These are phyloP conservation scores for Toxotes chatareus DNA, from an alignment of 2,113 vertebrate species.

Conservation along the genomic window DNA sequence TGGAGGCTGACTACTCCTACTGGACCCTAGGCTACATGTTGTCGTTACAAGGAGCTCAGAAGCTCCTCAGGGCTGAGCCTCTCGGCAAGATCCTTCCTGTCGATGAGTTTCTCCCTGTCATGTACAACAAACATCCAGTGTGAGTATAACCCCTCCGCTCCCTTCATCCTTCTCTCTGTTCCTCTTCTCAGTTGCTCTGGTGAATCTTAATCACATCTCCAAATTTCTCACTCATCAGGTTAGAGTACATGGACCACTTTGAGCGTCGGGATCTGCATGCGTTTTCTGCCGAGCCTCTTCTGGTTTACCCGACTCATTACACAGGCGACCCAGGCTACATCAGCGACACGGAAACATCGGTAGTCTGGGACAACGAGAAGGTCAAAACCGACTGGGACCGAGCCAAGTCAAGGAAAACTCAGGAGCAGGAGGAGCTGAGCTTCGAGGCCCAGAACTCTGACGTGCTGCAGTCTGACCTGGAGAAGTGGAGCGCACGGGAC, in stretches of 20 bases:
- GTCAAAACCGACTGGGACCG: conserved; percentile 91
- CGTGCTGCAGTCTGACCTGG: conserved; percentile 88
- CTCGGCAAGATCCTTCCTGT: conserved; percentile 91
- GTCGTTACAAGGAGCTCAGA: conserved; percentile 89
- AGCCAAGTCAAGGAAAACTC: conserved; percentile 88
- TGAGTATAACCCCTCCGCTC: conserved; percentile 44
- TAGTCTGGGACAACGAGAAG: conserved; percentile 89
- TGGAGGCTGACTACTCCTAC: conserved; percentile 94
- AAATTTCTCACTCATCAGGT: conserved; percentile 71
- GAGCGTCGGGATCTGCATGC: conserved; percentile 85
- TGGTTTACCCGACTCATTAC: conserved; percentile 92
- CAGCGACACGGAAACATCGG: conserved; percentile 93
- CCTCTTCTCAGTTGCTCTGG: not conserved
- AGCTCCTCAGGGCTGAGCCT: conserved; percentile 87
- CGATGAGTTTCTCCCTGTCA: conserved; percentile 93
- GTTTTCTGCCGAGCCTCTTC: conserved; percentile 90
- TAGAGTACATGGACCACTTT: conserved; percentile 89
- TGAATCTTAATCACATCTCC: conserved; percentile 8
- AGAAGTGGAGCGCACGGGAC: conserved; percentile 86
- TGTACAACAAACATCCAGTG: conserved; percentile 92
- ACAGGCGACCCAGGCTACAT: conserved; percentile 90
- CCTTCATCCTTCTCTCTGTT: conserved; percentile 3
- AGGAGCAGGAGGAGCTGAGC: conserved; percentile 88
- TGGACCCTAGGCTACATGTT: conserved; percentile 93
- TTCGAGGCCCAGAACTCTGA: conserved; percentile 87